Conservation (phyloP, 2,888 invertebrate genomes). For the Eupithecia tripunctaria region DNA sequence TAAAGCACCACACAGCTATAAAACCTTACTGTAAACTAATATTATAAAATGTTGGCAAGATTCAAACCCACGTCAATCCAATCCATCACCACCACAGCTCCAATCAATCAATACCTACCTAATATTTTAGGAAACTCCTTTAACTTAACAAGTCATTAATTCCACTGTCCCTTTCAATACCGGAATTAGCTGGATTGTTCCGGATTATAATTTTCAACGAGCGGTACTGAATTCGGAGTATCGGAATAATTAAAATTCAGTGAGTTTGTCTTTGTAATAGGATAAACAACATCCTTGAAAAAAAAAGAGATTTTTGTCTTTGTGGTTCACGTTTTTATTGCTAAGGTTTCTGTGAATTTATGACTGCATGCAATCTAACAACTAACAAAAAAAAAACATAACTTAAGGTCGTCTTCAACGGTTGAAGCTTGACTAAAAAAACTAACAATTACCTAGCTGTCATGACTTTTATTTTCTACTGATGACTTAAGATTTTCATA, state of each 20-base stretch:
- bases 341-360: too few relatives aligned
- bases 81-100: constrained; percentile 11
- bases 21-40: too few relatives aligned
- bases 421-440: too few relatives aligned
- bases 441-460: too few relatives aligned
- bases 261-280: background rate
- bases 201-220: constrained; percentile 44
- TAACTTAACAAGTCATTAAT: constrained; percentile 49
- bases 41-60: background rate
- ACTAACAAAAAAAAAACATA: too few relatives aligned
- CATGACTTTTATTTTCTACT: too few relatives aligned
- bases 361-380: too few relatives aligned
- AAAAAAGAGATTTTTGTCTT: background rate
- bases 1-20: too few relatives aligned
- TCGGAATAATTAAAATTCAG: constrained; percentile 31
- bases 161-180: constrained; percentile 42
- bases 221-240: constrained; percentile 49
- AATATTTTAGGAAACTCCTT: constrained; percentile 19
- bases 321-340: too few relatives aligned
- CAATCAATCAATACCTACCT: constrained; percentile 6
- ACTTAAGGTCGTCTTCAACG: too few relatives aligned
- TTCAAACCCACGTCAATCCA: background rate
- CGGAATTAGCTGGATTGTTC: constrained; percentile 43
- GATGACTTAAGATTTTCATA: too few relatives aligned
- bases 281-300: background rate